Evolutionary conservation across 2,888 invertebrate genomes (phyloP).

Genomic region (Muschampia plurimacula): DNA sequence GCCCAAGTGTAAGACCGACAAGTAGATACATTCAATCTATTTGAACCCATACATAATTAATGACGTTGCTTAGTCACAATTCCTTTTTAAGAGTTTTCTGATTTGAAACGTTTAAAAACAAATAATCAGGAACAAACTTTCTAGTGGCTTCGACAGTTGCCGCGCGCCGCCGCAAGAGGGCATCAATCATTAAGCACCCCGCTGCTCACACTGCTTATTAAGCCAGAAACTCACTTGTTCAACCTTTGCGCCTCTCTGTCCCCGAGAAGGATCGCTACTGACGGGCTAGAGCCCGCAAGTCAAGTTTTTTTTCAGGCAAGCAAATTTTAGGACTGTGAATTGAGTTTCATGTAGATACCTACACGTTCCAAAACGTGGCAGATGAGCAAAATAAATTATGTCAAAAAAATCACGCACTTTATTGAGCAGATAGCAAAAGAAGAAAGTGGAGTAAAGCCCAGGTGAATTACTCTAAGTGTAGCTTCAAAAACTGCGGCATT

Average conservation of each 20-base stretch:
- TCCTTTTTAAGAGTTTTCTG: not conserved
- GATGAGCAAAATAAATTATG: too few relatives aligned
- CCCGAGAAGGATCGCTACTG: too few relatives aligned
- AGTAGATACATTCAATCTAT: not conserved
- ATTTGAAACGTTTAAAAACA: conserved; percentile 22
- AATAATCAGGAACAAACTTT: conserved; percentile 26
- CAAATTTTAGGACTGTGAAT: too few relatives aligned
- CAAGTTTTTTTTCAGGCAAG: too few relatives aligned
- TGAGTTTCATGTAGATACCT: too few relatives aligned
- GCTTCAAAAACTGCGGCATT: too few relatives aligned
- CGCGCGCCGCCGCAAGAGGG: conserved; percentile 9
- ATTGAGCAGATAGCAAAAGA: too few relatives aligned
- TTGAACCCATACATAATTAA: not conserved
- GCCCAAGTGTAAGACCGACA: not conserved
- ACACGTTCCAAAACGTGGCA: too few relatives aligned
- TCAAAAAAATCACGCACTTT: too few relatives aligned
- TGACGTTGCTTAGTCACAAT: conserved; percentile 4
- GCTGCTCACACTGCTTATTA: conserved; percentile 10
- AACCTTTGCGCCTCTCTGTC: not conserved
- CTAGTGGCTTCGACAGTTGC: conserved; percentile 24
- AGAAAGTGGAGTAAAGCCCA: too few relatives aligned
- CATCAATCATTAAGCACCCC: conserved; percentile 34
- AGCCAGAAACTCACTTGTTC: not conserved
- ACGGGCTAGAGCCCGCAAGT: too few relatives aligned
- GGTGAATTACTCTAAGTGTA: too few relatives aligned